Conservation (phyloP, 23 tunicate genomes). For the Corella eumyota region DNA sequence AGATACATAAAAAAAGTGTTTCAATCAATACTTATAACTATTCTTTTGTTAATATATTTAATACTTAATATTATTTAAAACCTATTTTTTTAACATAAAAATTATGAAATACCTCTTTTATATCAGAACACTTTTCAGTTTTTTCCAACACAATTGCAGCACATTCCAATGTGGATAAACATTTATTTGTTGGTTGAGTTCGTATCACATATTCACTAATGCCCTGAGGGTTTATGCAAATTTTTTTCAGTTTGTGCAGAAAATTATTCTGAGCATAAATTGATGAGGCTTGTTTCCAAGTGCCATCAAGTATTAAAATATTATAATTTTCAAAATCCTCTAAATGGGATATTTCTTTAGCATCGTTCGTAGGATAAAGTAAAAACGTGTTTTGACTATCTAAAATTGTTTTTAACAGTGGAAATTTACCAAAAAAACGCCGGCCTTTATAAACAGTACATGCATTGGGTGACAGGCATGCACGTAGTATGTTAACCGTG, state of each 20-base stretch:
- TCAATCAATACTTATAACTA: too few species aligned
- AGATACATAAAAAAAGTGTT: too few species aligned
- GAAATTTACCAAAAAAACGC: slow-evolving; percentile 16
- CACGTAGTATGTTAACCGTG: slow-evolving; percentile 54
- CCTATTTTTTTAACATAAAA: too few species aligned
- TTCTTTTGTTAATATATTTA: too few species aligned
- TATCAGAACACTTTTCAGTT: slow-evolving; percentile 26
- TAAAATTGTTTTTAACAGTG: slow-evolving; percentile 22
- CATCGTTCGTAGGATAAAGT: slow-evolving; percentile 52
- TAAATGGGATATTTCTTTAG: slow-evolving; percentile 19
- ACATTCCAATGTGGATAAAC: slow-evolving; percentile 82
- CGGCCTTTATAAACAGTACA: slow-evolving; percentile 27
- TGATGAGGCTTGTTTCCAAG: slow-evolving; percentile 91
- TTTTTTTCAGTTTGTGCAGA: slow-evolving; percentile 44
- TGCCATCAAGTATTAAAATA: slow-evolving; percentile 75
- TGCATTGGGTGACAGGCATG: slow-evolving; percentile 14
- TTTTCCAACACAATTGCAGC: slow-evolving; percentile 53
- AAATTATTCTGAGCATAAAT: slow-evolving; percentile 48
- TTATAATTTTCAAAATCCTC: slow-evolving; percentile 7
- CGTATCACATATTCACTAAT: slow-evolving; percentile 80
- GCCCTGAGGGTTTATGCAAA: slow-evolving; percentile 7
- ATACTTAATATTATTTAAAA: too few species aligned
- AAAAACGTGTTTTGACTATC: slow-evolving; percentile 23
- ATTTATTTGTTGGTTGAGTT: slow-evolving; percentile 75
- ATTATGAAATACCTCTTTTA: slow-evolving; percentile 75